phyloP scores from a whole-genome alignment of 1,140 invertebrate genomes.

The Xylocopa sonorina region DNA sequence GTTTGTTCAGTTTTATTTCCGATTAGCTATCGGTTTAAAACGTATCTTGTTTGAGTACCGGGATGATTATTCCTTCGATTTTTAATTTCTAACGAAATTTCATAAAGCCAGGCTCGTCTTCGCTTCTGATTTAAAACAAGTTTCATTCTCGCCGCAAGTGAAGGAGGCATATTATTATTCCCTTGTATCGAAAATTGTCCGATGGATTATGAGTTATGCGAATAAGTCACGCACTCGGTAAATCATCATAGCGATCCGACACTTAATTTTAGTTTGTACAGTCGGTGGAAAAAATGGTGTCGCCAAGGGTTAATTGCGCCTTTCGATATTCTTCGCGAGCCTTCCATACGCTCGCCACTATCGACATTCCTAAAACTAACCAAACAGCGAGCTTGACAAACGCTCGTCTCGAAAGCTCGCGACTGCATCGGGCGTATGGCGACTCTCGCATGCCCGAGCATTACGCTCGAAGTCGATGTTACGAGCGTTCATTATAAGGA shows the following conservation, averaged over 20 bases:
- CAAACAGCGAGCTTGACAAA: constrained; percentile 9
- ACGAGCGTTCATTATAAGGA: constrained; percentile 73
- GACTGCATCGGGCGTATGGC: background rate
- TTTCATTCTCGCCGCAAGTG: no score
- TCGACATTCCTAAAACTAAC: background rate
- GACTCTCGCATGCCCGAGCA: constrained; percentile 33
- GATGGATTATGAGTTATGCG: no score
- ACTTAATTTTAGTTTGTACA: background rate
- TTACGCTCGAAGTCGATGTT: constrained; percentile 71
- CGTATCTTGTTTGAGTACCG: background rate
- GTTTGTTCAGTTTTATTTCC: background rate
- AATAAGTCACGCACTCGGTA: no score
- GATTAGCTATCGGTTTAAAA: constrained; percentile 1
- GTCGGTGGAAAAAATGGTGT: no score
- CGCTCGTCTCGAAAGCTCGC: background rate
- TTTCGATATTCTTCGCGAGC: no score
- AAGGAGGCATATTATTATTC: no score
- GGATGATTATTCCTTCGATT: background rate
- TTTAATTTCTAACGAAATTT: background rate
- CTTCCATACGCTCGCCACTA: no score
- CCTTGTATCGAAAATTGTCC: no score
- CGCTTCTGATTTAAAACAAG: no score
- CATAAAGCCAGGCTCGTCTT: no score
- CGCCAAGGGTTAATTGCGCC: no score
- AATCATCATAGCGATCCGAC: no score